Conservation (phyloP, 2,797 vertebrate species). For the Mallotus villosus region DNA sequence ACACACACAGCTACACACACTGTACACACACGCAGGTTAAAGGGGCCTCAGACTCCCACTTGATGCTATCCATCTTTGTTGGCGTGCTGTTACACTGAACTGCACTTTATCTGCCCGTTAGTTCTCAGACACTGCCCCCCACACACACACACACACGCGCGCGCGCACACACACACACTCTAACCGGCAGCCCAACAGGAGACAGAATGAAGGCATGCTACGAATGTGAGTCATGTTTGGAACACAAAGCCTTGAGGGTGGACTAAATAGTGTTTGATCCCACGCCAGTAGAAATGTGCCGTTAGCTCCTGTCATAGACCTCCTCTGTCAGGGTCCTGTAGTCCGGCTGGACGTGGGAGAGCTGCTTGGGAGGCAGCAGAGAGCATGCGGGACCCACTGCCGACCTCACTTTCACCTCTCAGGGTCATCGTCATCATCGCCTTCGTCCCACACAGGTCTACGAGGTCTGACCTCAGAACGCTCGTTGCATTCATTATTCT, state of each 20-base stretch:
- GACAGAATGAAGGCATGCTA: constrained; percentile 36
- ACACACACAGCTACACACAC: constrained; percentile 34
- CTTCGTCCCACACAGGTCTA: neutral
- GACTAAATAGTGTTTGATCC: constrained; percentile 38
- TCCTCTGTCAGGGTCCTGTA: constrained; percentile 27
- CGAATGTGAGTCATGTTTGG: constrained; percentile 43
- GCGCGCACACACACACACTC: constrained; percentile 14
- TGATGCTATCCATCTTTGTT: constrained; percentile 24
- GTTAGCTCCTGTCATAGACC: constrained; percentile 10
- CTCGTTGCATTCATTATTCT: neutral
- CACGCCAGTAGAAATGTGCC: constrained; percentile 40
- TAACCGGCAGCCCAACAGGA: constrained; percentile 11
- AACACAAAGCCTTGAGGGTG: constrained; percentile 24
- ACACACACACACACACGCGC: constrained; percentile 15
- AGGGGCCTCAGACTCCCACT: constrained; percentile 20
- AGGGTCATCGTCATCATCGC: neutral
- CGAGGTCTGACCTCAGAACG: neutral
- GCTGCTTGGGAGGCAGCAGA: neutral
- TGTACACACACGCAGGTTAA: neutral
- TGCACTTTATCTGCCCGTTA: constrained; percentile 19
- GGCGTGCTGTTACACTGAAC: neutral
- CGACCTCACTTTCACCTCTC: neutral
- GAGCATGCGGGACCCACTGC: neutral
- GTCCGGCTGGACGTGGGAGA: constrained; percentile 6
- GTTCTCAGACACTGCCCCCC: constrained; percentile 15